Evolutionary conservation across 2,888 invertebrate species (phyloP), one percentile per base, ranked within the genome.

Genomic region (Endomychus coccineus): DNA sequence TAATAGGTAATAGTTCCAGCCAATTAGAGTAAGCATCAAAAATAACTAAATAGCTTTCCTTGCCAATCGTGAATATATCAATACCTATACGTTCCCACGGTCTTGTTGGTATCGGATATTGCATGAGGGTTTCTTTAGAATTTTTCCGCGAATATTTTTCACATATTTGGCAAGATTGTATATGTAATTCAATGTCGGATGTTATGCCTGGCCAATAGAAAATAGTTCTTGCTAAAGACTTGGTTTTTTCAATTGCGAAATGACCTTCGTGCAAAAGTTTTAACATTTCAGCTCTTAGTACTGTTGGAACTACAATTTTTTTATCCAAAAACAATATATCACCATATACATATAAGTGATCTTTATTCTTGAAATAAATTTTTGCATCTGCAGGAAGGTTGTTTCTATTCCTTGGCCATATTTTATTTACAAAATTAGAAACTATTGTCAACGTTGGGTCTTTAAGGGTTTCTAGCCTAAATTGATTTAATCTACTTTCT

Each of bases 201-300:
- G 31, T 14, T 12, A 25, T 34, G 13, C 38, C 27, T 27, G 39
- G 48, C 53, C 54, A 54, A 42, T 45, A 53, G 22, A 54, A 34
- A 13, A 45, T 30, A 37, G 46, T 34, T 25, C 47, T 37, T 5
- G 48, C 46, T 30, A 46, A 36, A 14, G 31, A 13, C 43, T 49
- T 51, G 11, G 36, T 33, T 32, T 51, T 51, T 39, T 48, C 42
- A n/a, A 49, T 46, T 7, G 45, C 44, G 3, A 49, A 35, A 34
- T 49, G 48, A 25, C 42, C 45, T 34, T 46, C 42, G 39, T 53
- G 51, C 16, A 50, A 29, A 30, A 38, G n/a, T 23, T 32, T 24
- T 19, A 49, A 32, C 41, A 49, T 44, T 27, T 40, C 33, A 24
- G 15, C 9, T 17, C 46, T 21, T 13, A 44, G 24, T 13, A 9